These are phyloP conservation scores for Catocala sponsa DNA, from an alignment of 2,888 invertebrate species.

Conservation along the genomic window DNA sequence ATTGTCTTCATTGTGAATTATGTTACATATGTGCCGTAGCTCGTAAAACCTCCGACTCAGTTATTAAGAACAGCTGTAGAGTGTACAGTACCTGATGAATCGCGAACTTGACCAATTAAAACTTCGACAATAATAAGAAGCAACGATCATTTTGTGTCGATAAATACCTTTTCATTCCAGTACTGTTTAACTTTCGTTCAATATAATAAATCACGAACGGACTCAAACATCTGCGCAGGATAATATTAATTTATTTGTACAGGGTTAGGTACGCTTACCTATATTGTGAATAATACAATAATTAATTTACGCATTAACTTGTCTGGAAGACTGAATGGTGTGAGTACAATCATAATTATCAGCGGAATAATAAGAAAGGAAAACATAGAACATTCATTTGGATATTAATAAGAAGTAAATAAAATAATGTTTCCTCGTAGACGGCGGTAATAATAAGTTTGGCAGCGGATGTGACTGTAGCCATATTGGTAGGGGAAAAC, in stretches of 20 bases:
- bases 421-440: slow-evolving; percentile 61
- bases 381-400: slow-evolving; percentile 50
- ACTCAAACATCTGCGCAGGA: slow-evolving; percentile 38
- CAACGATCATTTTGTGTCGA: slow-evolving; percentile 38
- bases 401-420: slow-evolving; percentile 64
- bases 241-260: slow-evolving; percentile 43
- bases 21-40: slow-evolving; percentile 39
- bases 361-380: slow-evolving; percentile 44
- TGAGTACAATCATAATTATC: slow-evolving; percentile 45
- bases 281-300: slow-evolving; percentile 16
- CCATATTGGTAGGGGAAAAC: slow-evolving; percentile 45
- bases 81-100: slow-evolving; percentile 38
- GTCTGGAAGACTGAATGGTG: slow-evolving; percentile 35
- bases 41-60: slow-evolving; percentile 35
- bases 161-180: slow-evolving; percentile 40
- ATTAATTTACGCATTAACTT: slow-evolving; percentile 33
- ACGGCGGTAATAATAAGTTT: slow-evolving; percentile 61
- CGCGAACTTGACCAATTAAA: slow-evolving; percentile 49
- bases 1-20: slow-evolving; percentile 26
- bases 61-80: slow-evolving; percentile 42
- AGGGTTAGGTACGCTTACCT: slow-evolving; percentile 9
- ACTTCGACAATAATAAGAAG: slow-evolving; percentile 41
- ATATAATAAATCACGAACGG: slow-evolving; percentile 37
- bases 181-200: slow-evolving; percentile 32
- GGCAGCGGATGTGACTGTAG: slow-evolving; percentile 58